Evolutionary conservation across 2,888 invertebrate genomes (phyloP), one percentile per base, ranked within the genome.

Genomic region (Tetramorium bicarinatum): DNA sequence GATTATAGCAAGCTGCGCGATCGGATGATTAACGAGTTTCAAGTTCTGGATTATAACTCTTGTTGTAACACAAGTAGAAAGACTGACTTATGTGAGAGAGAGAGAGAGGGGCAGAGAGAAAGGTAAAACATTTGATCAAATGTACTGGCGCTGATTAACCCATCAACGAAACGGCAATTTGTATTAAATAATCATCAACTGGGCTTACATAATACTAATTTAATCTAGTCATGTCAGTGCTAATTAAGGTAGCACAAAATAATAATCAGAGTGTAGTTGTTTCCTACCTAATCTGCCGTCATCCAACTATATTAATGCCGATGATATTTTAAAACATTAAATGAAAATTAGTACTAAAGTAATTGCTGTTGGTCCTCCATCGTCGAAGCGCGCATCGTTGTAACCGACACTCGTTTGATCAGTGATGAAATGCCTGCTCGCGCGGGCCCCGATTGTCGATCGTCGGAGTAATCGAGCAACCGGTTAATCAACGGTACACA

Each of bases 341-440:
- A 75, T 74, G 25, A 49, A 49, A 56, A 69, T 56, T 29, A 44
- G 44, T 21, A 34, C 9, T 25, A 44, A 69, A 38, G 44, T 21
- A 77, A 77, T 77, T 41, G 67, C 11, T 3, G 7, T 11, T 47
- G 52, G 11, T 66, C n/a, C 41, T 18, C 7, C 34, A 15, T 13
- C 18, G 18, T 77, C 41, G 67, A 56, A 29, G 41, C 41, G 66
- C 44, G n/a, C 34, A 11, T 34, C 44, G 41, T 41, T 44, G 56
- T 71, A 71, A 79, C 56, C 69, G 77, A 56, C 21, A 44, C 77
- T 69, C 77, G 77, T 67, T 79, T 56, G 56, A n/a, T 44, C 71
- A 15, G 44, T 69, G 79, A 79, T 79, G 71, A 79, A 79, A 71
- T 69, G 34, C n/a, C 21, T 18, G 18, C 38, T 25, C 18, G 18